A percentile compares a stretch with the other conserved stretches of the same genome.
These are phyloP conservation scores for Campaea margaritaria DNA, from an alignment of 2,888 invertebrate species.

Conservation along the genomic window DNA sequence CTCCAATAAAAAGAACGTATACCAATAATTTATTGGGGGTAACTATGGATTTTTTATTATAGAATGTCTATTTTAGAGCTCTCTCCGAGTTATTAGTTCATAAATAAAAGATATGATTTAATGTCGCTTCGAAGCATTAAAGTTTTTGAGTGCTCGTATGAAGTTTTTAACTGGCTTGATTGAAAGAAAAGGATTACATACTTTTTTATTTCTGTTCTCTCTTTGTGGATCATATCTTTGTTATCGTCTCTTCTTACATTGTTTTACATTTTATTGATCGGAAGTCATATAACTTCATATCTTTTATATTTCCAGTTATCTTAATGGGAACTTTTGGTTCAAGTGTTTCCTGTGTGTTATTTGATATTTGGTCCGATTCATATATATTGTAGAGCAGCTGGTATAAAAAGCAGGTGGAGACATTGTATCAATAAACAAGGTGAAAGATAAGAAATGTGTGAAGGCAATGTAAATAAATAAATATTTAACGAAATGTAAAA, in stretches of 20 bases:
- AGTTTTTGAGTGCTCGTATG: slow-evolving; percentile 41
- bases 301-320: slow-evolving; percentile 38
- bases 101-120: slow-evolving; percentile 75
- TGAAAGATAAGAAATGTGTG: slow-evolving; percentile 37
- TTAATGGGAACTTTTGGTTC: slow-evolving; percentile 45
- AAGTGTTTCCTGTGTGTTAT: slow-evolving; percentile 42
- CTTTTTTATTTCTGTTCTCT: slow-evolving; percentile 24
- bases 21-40: slow-evolving; percentile 79
- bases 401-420: slow-evolving; percentile 51
- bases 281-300: slow-evolving; percentile 25
- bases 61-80: slow-evolving; percentile 73
- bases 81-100: slow-evolving; percentile 65
- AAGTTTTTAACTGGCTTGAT: slow-evolving; percentile 31
- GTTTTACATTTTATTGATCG: slow-evolving; percentile 36
- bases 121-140: slow-evolving; percentile 57
- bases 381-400: slow-evolving; percentile 49
- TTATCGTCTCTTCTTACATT: slow-evolving; percentile 17
- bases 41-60: slow-evolving; percentile 76
- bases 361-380: slow-evolving; percentile 39
- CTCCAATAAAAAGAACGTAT: slow-evolving; percentile 83
- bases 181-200: slow-evolving; percentile 17
- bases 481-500: slow-evolving; percentile 15
- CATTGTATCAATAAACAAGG: slow-evolving; percentile 44
- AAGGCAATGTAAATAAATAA: slow-evolving; percentile 31
- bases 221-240: slow-evolving; percentile 18